phyloP scores from a whole-genome alignment of 2,888 invertebrate species.

The Gymnocheta viridis region DNA sequence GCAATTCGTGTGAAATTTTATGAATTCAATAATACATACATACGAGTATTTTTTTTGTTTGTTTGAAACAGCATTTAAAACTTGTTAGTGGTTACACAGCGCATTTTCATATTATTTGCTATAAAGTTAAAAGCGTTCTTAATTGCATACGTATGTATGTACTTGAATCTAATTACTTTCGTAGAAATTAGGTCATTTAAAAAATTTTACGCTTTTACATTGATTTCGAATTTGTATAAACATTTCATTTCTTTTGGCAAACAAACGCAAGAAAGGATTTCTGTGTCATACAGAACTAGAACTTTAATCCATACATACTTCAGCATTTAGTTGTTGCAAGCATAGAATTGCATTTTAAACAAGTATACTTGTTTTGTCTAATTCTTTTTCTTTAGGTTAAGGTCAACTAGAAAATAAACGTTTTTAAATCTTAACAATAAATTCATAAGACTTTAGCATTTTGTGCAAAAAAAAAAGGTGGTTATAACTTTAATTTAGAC shows the following conservation, averaged over 20 bases:
- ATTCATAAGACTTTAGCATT: background rate
- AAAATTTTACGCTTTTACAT: background rate
- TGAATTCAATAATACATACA: conserved; percentile 13
- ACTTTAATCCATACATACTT: background rate
- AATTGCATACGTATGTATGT: conserved; percentile 2
- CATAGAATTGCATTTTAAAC: conserved; percentile 16
- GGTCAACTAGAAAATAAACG: conserved; percentile 78
- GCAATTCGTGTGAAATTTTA: conserved; percentile 47
- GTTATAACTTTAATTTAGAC: background rate
- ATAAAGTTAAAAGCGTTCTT: conserved; percentile 4
- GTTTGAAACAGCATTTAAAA: conserved; percentile 19
- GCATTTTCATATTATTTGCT: background rate
- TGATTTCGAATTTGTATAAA: background rate
- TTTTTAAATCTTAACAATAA: conserved; percentile 61
- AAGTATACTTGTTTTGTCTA: conserved; percentile 45
- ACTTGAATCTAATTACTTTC: conserved; percentile 43
- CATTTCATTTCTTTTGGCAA: background rate
- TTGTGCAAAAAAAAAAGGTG: background rate
- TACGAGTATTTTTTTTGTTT: too few relatives aligned
- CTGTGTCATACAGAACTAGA: background rate
- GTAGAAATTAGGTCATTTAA: background rate
- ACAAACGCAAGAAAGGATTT: background rate
- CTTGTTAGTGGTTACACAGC: background rate
- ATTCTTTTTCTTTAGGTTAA: conserved; percentile 77
- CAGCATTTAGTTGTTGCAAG: background rate